A percentile compares a stretch with the other conserved stretches of the same genome.
These are phyloP conservation scores for Bostrychus sinensis DNA, from an alignment of 2,113 vertebrate species.

Conservation along the genomic window DNA sequence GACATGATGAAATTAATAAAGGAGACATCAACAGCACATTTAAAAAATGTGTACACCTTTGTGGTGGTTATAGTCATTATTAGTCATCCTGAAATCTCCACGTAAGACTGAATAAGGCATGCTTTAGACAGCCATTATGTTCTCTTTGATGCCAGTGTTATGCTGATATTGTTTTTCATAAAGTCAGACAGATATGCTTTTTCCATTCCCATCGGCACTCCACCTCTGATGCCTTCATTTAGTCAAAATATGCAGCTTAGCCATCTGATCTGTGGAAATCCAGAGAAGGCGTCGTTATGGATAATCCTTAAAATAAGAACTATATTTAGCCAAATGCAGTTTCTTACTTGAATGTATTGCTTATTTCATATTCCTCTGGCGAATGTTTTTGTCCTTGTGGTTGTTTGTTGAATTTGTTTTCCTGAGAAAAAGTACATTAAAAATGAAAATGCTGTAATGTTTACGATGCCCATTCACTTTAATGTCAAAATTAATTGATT, in stretches of 20 bases:
- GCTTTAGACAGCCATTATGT: constrained; percentile 92
- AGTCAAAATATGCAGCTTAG: constrained; percentile 75
- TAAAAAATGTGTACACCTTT: constrained; percentile 90
- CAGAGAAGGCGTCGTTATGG: constrained; percentile 55
- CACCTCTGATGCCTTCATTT: constrained; percentile 71
- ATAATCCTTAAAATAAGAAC: constrained; percentile 52
- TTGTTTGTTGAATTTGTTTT: constrained; percentile 99
- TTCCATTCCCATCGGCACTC: constrained; percentile 67
- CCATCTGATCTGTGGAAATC: constrained; percentile 74
- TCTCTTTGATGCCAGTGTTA: constrained; percentile 87
- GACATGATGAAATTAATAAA: constrained; percentile 74
- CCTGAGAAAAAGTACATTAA: constrained; percentile 74
- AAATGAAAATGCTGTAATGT: constrained; percentile 12
- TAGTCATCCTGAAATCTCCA: constrained; percentile 86
- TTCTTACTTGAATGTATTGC: constrained; percentile 69
- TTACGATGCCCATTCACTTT: constrained; percentile 1
- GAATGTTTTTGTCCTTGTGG: constrained; percentile 99
- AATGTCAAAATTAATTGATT: neutral
- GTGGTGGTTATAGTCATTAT: constrained; percentile 82
- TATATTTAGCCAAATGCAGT: constrained; percentile 56
- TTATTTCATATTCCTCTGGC: constrained; percentile 98
- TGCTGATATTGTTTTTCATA: constrained; percentile 79
- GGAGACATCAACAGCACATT: constrained; percentile 94
- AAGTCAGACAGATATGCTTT: constrained; percentile 79
- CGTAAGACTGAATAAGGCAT: constrained; percentile 97